Evolutionary conservation across 2,797 vertebrate genomes (phyloP), one percentile per base, ranked within the genome.

Genomic region (Eleutherodactylus coqui): DNA sequence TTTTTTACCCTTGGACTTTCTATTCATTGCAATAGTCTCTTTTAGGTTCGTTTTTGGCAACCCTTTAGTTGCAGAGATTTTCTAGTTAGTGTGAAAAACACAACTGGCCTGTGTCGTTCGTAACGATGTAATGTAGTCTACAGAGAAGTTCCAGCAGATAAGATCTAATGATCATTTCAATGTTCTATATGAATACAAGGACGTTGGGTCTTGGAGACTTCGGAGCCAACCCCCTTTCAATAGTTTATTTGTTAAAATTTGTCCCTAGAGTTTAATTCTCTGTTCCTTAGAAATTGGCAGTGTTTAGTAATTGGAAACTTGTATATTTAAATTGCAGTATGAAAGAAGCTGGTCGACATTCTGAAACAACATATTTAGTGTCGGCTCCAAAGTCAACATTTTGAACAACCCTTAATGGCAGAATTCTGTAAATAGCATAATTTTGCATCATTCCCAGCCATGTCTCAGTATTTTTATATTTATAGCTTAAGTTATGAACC

Each of bases 231-330:
- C 51, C n/a, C 51, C 17, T 73, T 83, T 73, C 49, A 73, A 83
- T 84, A 64, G 53, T 75, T 84, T 84, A 84, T 84, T 84, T 84
- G 82, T 84, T 64, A 16, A 84, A 77, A 84, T 77, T 64, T n/a
- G 45, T 77, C 73, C 73, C 83, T 16, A 19, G 55, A 77, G 83
- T 84, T 77, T 83, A 55, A 60, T 73, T 72, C 67, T 67, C 27
- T 72, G 36, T 85, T 85, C 84, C 79, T 79, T 43, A 45, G 51
- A 83, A 83, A 87, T 87, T 83, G 80, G 85, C 85, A 86, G 79
- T 76, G 62, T 75, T 82, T 73, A 77, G 75, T 76, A 79, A 83
- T 43, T 87, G 81, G 81, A 83, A 87, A 84, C 64, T 67, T 79
- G 64, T 77, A 77, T 77, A 76, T 84, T 79, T 58, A 79, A 83